These are phyloP conservation scores for Hepsetus odoe DNA, from an alignment of 2,113 vertebrate species.

Conservation along the genomic window DNA sequence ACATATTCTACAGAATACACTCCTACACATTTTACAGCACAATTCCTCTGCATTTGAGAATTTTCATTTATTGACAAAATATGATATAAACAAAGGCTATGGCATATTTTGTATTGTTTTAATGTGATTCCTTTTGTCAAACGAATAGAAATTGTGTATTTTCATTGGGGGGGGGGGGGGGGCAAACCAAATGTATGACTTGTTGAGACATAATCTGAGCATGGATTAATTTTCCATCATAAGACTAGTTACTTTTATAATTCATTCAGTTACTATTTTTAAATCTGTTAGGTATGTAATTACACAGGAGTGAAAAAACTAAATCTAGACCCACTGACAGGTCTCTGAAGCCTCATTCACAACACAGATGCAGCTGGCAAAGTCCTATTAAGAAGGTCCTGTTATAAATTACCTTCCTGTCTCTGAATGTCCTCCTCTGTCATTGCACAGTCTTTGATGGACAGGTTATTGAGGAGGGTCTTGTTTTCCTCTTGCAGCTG, in stretches of 20 bases:
- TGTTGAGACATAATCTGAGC: no score
- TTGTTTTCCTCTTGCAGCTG: constrained; percentile 98
- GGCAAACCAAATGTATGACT: no score
- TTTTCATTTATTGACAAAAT: no score
- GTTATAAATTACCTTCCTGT: constrained; percentile 82
- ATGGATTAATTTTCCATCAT: no score
- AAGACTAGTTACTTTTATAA: not conserved
- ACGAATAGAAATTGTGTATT: no score
- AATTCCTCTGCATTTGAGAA: no score
- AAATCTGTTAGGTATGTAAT: not conserved
- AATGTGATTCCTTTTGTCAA: no score
- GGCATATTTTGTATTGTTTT: no score
- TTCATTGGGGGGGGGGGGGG: no score
- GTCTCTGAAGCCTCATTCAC: not conserved
- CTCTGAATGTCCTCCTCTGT: constrained; percentile 94
- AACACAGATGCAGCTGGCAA: constrained; percentile 1
- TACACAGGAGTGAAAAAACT: not conserved
- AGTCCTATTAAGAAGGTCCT: constrained; percentile 21
- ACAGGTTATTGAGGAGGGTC: constrained; percentile 87
- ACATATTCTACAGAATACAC: no score
- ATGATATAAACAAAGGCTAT: no score
- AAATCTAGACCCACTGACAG: not conserved
- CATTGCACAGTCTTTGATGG: constrained; percentile 84
- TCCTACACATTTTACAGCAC: no score
- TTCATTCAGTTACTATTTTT: not conserved